Base-by-base conservation (phyloP, 2,113 vertebrate species). In the Brachyhypopomus gauderio region DNA sequence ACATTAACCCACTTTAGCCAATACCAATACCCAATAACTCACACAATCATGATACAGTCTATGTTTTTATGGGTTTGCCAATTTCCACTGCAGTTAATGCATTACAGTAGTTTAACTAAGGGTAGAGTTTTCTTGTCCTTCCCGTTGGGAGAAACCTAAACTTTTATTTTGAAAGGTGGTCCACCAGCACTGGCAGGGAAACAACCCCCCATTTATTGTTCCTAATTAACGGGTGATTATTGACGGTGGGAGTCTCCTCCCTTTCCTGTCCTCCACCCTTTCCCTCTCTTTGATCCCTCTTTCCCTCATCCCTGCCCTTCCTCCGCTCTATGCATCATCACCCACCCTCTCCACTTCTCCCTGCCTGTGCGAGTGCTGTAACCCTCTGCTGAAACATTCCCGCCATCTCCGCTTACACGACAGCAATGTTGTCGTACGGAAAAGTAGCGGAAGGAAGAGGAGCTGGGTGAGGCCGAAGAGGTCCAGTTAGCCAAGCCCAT, bases 201-300 rank as follows among this genome's bases (percentile, higher is more conserved):
- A 22, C 62, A 78, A 23, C 20, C 17, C 5, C 62, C 48, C 0
- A 5, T 66, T 77, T 67, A 77, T 77, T 48, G 64, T 77, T 30
- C 55, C 38, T 34, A 66, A 66, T 66, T 30, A 52, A 70, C 2
- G 11, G 66, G 4, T 64, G 23, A 66, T 34, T 56, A 55, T 17
- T 56, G 48, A 22, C 0, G 63, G 20, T 3, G 11, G 66, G 8
- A 19, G 8, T 52, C 20, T 19, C 52, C 55, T 36, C 12, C 62
- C 25, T 58, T 69, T 69, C 20, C 63, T 45, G 8, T 69, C 27
- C 48, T 56, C 63, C 48, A 78, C 45, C 63, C 64, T 58, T 58
- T 41, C 25, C 36, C 2, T 16, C 20, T 69, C 16, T 70, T 38
- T 38, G n/a, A 36, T 22, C 36, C 66, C 66, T 38, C 17, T 38